Percentiles rank a stretch among this genome's conserved stretches.
Conservation (phyloP, 2,797 vertebrate genomes). For the Liparis tanakae region DNA sequence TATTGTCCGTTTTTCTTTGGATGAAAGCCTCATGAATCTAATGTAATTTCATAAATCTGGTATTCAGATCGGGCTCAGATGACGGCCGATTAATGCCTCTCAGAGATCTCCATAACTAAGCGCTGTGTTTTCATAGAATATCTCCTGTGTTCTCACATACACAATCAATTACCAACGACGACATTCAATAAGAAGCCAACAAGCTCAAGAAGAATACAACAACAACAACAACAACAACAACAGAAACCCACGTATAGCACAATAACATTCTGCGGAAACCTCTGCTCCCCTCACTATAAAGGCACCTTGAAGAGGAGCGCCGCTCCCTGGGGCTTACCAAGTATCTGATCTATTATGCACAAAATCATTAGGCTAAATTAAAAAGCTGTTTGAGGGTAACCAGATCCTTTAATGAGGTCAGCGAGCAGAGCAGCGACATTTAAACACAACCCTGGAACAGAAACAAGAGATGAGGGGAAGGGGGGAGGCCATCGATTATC, state of each 20-base stretch:
- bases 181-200: constrained; percentile 41
- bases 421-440: constrained; percentile 82
- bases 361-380: constrained; percentile 91
- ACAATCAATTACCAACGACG: constrained; percentile 44
- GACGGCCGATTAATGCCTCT: not conserved
- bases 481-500: constrained; percentile 85
- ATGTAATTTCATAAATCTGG: not conserved
- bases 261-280: constrained; percentile 65
- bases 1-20: not conserved
- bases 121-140: not conserved
- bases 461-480: constrained; percentile 81
- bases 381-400: constrained; percentile 90
- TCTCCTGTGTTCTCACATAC: constrained; percentile 20
- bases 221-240: constrained; percentile 41
- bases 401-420: constrained; percentile 88
- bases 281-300: constrained; percentile 80
- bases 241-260: constrained; percentile 60
- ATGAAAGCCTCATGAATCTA: not conserved
- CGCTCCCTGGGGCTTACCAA: constrained; percentile 80
- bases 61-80: not conserved
- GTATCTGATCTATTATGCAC: constrained; percentile 87
- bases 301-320: constrained; percentile 86
- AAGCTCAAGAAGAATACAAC: constrained; percentile 34
- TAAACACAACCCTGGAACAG: constrained; percentile 86
- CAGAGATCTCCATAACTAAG: not conserved